phyloP scores from a whole-genome alignment of 2,888 invertebrate genomes.

The Rhaphigaster nebulosa region DNA sequence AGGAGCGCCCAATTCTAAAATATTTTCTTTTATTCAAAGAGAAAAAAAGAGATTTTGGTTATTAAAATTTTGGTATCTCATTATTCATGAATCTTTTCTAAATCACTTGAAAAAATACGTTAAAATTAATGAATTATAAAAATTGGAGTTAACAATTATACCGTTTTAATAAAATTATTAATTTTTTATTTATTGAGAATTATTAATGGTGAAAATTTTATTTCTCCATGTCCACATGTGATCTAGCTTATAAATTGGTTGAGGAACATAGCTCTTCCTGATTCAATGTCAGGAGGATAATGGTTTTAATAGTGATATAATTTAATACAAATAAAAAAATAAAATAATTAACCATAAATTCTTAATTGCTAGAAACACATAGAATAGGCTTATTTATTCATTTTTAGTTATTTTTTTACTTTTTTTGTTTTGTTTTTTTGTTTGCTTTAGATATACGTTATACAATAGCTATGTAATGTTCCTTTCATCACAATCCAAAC shows the following conservation, averaged over 20 bases:
- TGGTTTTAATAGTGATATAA: not conserved
- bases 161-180: no score
- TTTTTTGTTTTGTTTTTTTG: not conserved
- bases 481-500: conserved; percentile 16
- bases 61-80: no score
- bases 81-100: no score
- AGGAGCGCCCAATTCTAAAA: no score
- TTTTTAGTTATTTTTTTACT: not conserved
- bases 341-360: not conserved
- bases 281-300: not conserved
- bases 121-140: no score
- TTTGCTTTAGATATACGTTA: not conserved
- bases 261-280: not conserved
- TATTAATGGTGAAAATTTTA: no score
- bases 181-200: no score
- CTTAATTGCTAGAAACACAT: not conserved
- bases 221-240: no score
- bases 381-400: not conserved
- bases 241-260: not conserved
- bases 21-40: no score
- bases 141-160: no score
- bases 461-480: conserved; percentile 3
- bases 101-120: no score
- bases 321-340: not conserved
- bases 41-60: no score